These are phyloP conservation scores for Platycnemis pennipes DNA, from an alignment of 2,888 invertebrate genomes.

Conservation along the genomic window DNA sequence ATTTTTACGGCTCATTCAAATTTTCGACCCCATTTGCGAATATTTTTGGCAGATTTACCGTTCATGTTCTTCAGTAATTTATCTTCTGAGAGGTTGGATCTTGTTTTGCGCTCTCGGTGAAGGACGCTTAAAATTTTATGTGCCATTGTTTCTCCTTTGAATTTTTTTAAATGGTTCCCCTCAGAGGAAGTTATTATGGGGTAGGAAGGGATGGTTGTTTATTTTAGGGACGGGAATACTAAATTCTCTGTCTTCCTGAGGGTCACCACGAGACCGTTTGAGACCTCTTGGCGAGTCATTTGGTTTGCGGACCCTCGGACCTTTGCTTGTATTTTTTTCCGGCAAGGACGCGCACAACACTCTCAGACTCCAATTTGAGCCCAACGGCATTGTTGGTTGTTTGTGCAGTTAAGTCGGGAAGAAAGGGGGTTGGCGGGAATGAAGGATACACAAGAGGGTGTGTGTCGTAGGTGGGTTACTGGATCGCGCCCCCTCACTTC, in stretches of 20 bases:
- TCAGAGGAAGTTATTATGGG: not conserved
- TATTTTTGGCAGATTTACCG: not conserved
- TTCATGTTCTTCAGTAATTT: not conserved
- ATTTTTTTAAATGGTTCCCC: not conserved
- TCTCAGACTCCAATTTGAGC: conserved; percentile 51
- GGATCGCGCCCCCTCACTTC: conserved; percentile 77
- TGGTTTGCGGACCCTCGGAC: conserved; percentile 9
- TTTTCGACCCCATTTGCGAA: not conserved
- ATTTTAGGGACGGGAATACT: not conserved
- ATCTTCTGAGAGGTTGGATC: not conserved
- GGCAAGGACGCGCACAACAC: not conserved
- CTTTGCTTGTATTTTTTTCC: not conserved
- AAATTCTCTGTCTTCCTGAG: not conserved
- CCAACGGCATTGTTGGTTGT: conserved; percentile 38
- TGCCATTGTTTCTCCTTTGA: not conserved
- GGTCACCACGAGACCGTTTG: not conserved
- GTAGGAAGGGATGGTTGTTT: not conserved
- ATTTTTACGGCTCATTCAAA: not conserved
- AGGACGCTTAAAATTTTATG: not conserved
- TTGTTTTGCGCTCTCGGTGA: not conserved
- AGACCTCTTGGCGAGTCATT: conserved; percentile 36
- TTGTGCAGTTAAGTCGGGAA: conserved; percentile 31
- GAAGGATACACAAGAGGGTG: not conserved
- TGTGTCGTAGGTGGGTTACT: conserved; percentile 76
- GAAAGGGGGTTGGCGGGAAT: not conserved